Base-by-base conservation (phyloP, 2,113 vertebrate species). In the Anhinga anhinga region DNA sequence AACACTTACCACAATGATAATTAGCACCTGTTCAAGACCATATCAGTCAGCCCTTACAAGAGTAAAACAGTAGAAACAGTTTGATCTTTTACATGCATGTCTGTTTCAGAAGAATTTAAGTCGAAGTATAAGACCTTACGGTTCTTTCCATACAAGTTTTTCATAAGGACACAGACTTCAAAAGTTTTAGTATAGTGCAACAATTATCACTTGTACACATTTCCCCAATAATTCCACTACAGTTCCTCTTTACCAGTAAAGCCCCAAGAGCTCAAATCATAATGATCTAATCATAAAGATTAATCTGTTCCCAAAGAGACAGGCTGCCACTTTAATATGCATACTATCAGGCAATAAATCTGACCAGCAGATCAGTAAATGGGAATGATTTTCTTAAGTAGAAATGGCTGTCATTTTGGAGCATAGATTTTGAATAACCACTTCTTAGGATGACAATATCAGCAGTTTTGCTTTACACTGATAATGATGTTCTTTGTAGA, bases 191-290 rank as follows among this genome's bases (percentile, higher is more conserved):
- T 49, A 53, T 7, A 67, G 15, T 34, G 42, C 32, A 84, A 36
- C 1, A 4, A 67, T 55, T 74, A 85, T 32, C 38, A 36, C 2
- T 26, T 26, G 14, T 19, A 82, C 26, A 52, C 0, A 0, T 7
- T 76, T 15, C 13, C 47, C n/a, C 10, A 59, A 21, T 62, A 55
- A 82, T 56, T 79, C 62, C 55, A 74, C 26, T 40, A 23, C 12
- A 72, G 17, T 27, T 79, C 36, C 25, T 72, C 32, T 49, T 67
- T 72, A 84, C 11, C 18, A 86, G 45, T 55, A 78, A 86, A 78
- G n/a, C 8, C 45, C 9, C 50, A 77, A 84, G 20, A 84, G 29
- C 32, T 74, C 38, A 55, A 74, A 67, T 63, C 47, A 34, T 55
- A 94, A 86, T 20, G 16, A 63, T 55, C 22, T 71, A 59, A 56